Base-by-base conservation (phyloP, 2,113 vertebrate genomes). In the Dipodomys ordii region DNA sequence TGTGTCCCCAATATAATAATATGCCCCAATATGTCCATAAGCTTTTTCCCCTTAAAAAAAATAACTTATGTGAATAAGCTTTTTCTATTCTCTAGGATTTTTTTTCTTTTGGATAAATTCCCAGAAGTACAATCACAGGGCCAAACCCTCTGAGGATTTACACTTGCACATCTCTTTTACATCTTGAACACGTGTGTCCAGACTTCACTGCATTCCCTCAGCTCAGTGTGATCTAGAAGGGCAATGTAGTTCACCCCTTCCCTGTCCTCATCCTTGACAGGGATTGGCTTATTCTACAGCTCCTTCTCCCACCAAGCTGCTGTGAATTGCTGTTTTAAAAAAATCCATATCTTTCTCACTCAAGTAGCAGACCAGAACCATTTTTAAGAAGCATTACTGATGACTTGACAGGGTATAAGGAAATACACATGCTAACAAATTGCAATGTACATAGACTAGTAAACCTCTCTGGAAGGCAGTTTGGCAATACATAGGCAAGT, bases 51-150 rank as follows among this genome's bases (percentile, higher is more conserved):
- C 19, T 83, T 71, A 88, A 44, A 39, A 46, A 72, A 71, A 49
- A 49, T 39, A 39, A 39, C 11, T 46, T 12, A 88, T 30, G 39
- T 35, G 77, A 82, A 89, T 71, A 71, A 73, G 64, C 13, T 57
- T 72, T 64, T 80, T 64, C 53, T 57, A 57, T 65, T 44, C 30
- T 28, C 20, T 35, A 35, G n/a, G 22, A 4, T 39, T 35, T 73
- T 32, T 74, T 46, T 95, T 81, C 65, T 65, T 84, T 88, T 62
- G 39, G 20, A 32, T 62, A 71, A 79, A 86, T 35, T 88, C 53
- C 32, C 16, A 62, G 88, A 87, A 87, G 23, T 83, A 64, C 32
- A 80, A 73, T 60, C 65, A 72, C 1, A 6, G 6, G 22, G 35
- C 39, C 39, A 30, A 64, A 80, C 6, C 3, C 35, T n/a, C 23